Base-by-base conservation (phyloP, 2,113 vertebrate species). In the Fulica atra region DNA sequence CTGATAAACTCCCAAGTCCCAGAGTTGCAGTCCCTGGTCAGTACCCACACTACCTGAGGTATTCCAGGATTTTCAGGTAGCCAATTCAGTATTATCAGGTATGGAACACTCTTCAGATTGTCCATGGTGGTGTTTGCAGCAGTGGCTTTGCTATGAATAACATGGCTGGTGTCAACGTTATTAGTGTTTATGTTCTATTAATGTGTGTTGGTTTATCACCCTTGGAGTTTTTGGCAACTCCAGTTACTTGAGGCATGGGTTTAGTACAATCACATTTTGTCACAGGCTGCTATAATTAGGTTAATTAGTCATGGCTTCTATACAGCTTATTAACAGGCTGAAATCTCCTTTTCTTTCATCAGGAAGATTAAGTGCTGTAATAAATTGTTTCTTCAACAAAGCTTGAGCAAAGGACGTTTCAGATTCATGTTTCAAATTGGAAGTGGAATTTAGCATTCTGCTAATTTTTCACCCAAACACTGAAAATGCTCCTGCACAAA, bases 271-370 rank as follows among this genome's bases (percentile, higher is more conserved):
- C 74, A 76, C 95, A 92, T 97, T 98, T 97, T 97, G 96, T 96
- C 95, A 92, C 89, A 93, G 91, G 4, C 95, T 93, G 94, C 91
- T 93, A 51, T 97, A 98, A 98, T 98, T 97, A 97, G 96, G 95
- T 97, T 98, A 98, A 98, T 98, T 98, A 98, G 97, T 98, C 96
- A 97, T 89, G 92, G 94, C 91, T 98, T 97, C 96, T 96, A 85
- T 96, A 96, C 94, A 95, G 92, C 92, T 97, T 97, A 97, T 98
- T 97, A 98, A 88, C 87, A 94, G 84, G 74, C 96, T 95, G 92
- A 95, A 97, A 93, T 97, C 92, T 96, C 91, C 80, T 96, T 96
- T 96, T 94, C 81, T 94, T 95, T 92, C 90, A 95, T 97, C 96
- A 85, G 66, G 81, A 93, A 96, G 89, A 98, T 98, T 97, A 97